Conservation (phyloP, 2,888 invertebrate genomes). For the Lepidonotus clava region DNA sequence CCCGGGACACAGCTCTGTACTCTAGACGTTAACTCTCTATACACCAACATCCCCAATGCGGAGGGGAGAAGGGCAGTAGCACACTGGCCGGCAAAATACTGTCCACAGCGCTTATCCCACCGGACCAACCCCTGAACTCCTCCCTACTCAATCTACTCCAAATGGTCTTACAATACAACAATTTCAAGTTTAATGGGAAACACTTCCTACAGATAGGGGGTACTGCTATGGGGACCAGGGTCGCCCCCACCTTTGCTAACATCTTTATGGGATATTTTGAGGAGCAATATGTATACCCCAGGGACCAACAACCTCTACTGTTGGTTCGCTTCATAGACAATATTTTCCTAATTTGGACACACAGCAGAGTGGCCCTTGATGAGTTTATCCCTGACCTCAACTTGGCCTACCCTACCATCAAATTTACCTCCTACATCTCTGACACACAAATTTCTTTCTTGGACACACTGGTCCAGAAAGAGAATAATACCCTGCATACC, state of each 20-base stretch:
- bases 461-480: neutral
- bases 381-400: neutral
- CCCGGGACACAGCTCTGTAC: neutral
- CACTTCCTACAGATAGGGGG: neutral
- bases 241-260: conserved; percentile 18
- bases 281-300: neutral
- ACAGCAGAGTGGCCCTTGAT: neutral
- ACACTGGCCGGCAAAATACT: neutral
- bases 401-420: neutral
- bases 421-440: neutral
- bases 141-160: neutral
- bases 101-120: neutral
- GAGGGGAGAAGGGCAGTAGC: neutral
- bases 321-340: conserved; percentile 3
- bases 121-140: neutral
- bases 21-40: neutral
- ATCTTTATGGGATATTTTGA: conserved; percentile 10
- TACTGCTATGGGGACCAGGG: conserved; percentile 8
- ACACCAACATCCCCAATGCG: neutral
- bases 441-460: neutral
- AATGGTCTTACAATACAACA: neutral
- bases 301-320: neutral
- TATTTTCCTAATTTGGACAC: neutral
- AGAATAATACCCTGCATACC: neutral
- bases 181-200: conserved; percentile 27